Evolutionary conservation across 2,113 vertebrate genomes (phyloP).

Genomic region (Platichthys stellatus): DNA sequence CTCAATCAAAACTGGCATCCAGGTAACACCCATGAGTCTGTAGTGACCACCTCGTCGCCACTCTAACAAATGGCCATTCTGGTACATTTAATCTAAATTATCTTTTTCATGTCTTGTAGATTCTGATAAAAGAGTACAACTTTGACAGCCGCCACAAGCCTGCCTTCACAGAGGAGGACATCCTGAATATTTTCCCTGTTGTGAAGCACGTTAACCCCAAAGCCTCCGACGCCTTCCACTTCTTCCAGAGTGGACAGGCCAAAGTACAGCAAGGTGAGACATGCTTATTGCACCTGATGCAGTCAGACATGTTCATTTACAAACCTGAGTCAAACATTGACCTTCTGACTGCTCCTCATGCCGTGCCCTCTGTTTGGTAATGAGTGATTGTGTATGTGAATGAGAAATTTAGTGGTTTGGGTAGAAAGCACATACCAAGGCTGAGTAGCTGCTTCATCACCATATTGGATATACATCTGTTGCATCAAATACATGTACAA

Average conservation of each 20-base stretch:
- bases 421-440: too few relatives aligned
- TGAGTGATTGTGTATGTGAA: too few relatives aligned
- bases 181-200: slow-evolving; percentile 97
- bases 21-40: slow-evolving; percentile 78
- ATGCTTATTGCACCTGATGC: too few relatives aligned
- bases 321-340: not conserved
- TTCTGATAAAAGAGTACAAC: slow-evolving; percentile 97
- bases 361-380: too few relatives aligned
- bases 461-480: too few relatives aligned
- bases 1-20: slow-evolving; percentile 95
- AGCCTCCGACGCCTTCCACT: slow-evolving; percentile 98
- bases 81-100: not conserved
- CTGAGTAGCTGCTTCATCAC: too few relatives aligned
- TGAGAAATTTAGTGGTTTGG: not conserved
- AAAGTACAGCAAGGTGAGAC: slow-evolving; percentile 97
- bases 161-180: slow-evolving; percentile 96
- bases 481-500: too few relatives aligned
- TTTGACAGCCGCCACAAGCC: slow-evolving; percentile 97
- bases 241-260: slow-evolving; percentile 99
- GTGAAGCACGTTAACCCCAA: slow-evolving; percentile 98
- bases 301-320: too few relatives aligned
- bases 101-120: slow-evolving; percentile 72
- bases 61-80: not conserved
- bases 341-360: not conserved
- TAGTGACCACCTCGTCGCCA: too few relatives aligned